These are phyloP conservation scores for Chascanopsetta lugubris DNA, from an alignment of 2,113 vertebrate species.

Conservation along the genomic window DNA sequence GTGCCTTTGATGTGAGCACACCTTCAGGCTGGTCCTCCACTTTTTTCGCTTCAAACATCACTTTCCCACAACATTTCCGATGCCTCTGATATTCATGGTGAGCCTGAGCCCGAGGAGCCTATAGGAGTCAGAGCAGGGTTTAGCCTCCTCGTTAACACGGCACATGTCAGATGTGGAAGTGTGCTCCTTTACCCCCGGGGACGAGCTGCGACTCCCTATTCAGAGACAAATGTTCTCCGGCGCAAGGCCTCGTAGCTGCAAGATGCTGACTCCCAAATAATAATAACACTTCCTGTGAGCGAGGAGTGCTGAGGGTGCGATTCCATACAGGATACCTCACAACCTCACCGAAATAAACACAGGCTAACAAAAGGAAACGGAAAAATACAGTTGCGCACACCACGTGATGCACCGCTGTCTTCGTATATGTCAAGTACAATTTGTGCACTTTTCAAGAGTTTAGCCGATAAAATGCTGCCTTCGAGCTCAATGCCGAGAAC, in stretches of 20 bases:
- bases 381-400: conserved; percentile 8
- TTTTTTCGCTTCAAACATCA: not conserved
- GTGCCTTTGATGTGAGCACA: not conserved
- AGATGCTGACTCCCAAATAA: conserved; percentile 66
- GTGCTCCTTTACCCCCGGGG: conserved; percentile 3
- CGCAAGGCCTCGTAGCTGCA: conserved; percentile 25
- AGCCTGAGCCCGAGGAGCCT: not conserved
- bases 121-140: conserved; percentile 20
- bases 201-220: conserved; percentile 13
- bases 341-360: conserved; percentile 32
- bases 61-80: conserved; percentile 5
- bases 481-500: too few relatives aligned
- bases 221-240: conserved; percentile 48
- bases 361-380: conserved; percentile 35
- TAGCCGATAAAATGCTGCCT: too few relatives aligned
- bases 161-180: conserved; percentile 40
- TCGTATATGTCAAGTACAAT: conserved; percentile 23
- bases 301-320: conserved; percentile 52
- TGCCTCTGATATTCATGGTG: not conserved
- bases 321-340: conserved; percentile 16
- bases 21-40: not conserved
- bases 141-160: conserved; percentile 45
- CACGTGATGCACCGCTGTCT: not conserved
- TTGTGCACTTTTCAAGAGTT: not conserved
- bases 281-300: conserved; percentile 38